Percentiles rank a stretch among this genome's conserved stretches.
These are phyloP conservation scores for Charadrius vociferus DNA, from an alignment of 2,113 vertebrate genomes.

Conservation along the genomic window DNA sequence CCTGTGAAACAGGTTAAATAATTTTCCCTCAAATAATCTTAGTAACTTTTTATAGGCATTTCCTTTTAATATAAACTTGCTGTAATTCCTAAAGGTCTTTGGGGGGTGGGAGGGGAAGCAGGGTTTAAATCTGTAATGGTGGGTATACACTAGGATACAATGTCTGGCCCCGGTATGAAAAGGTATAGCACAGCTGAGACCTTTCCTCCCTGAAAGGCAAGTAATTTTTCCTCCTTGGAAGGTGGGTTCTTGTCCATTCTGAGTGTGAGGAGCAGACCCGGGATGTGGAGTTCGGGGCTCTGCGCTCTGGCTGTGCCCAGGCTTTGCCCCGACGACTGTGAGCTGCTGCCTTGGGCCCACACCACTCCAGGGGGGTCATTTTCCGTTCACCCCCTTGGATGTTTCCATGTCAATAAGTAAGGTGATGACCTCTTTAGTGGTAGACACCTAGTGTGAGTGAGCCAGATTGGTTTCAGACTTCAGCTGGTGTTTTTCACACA, in stretches of 20 bases:
- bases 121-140: accelerated
- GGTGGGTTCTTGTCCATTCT: not conserved
- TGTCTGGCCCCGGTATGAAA: no score
- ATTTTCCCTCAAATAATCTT: not conserved
- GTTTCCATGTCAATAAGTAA: not conserved
- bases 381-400: not conserved
- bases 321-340: not conserved
- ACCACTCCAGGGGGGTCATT: not conserved
- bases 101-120: not conserved
- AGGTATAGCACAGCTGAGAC: not conserved
- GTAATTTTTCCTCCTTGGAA: not conserved
- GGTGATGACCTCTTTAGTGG: not conserved
- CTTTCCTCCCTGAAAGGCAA: not conserved
- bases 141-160: accelerated
- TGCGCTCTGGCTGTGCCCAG: not conserved
- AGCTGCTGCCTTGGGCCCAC: not conserved
- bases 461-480: not conserved
- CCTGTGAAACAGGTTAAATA: not conserved
- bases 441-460: not conserved
- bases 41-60: not conserved
- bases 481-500: not conserved
- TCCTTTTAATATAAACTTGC: not conserved
- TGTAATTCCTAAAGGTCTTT: not conserved
- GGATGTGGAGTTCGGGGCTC: accelerated
- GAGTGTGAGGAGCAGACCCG: not conserved